These are phyloP conservation scores for Procavia capensis DNA, from an alignment of 2,113 vertebrate genomes.

Conservation along the genomic window DNA sequence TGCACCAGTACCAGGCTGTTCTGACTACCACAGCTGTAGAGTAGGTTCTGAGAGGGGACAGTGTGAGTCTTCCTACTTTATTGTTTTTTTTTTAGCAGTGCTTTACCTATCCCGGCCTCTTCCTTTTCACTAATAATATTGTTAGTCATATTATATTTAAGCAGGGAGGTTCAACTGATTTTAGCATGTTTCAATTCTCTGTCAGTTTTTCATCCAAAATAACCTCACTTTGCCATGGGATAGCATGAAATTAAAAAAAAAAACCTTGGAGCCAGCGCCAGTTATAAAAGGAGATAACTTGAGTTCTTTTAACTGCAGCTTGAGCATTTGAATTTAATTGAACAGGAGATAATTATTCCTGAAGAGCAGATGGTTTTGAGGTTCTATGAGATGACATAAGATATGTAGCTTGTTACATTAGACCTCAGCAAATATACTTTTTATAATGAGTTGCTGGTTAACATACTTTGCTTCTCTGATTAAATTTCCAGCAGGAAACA, in stretches of 20 bases:
- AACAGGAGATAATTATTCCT: slow-evolving; percentile 81
- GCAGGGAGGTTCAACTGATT: not conserved
- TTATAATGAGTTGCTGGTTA: slow-evolving; percentile 83
- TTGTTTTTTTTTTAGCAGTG: too few relatives aligned
- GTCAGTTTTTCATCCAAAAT: slow-evolving; percentile 18
- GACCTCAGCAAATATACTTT: slow-evolving; percentile 83
- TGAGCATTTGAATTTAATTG: slow-evolving; percentile 81
- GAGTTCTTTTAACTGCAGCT: slow-evolving; percentile 75
- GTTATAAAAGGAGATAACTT: slow-evolving; percentile 75
- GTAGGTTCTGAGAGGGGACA: too few relatives aligned
- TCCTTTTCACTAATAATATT: not conserved
- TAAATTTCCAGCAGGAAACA: slow-evolving; percentile 62
- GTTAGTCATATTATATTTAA: not conserved
- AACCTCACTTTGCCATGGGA: slow-evolving; percentile 48
- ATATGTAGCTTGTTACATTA: slow-evolving; percentile 83
- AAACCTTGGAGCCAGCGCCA: slow-evolving; percentile 67
- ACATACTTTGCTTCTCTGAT: slow-evolving; percentile 68
- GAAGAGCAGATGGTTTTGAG: slow-evolving; percentile 64
- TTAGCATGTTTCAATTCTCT: not conserved
- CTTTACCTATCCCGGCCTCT: too few relatives aligned
- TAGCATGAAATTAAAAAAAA: slow-evolving; percentile 30
- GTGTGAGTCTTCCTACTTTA: too few relatives aligned
- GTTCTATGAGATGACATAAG: slow-evolving; percentile 72
- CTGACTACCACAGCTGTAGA: too few relatives aligned
- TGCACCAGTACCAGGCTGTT: too few relatives aligned